Conservation (phyloP, 2,113 vertebrate genomes). For the Hippocampus barbouri region DNA sequence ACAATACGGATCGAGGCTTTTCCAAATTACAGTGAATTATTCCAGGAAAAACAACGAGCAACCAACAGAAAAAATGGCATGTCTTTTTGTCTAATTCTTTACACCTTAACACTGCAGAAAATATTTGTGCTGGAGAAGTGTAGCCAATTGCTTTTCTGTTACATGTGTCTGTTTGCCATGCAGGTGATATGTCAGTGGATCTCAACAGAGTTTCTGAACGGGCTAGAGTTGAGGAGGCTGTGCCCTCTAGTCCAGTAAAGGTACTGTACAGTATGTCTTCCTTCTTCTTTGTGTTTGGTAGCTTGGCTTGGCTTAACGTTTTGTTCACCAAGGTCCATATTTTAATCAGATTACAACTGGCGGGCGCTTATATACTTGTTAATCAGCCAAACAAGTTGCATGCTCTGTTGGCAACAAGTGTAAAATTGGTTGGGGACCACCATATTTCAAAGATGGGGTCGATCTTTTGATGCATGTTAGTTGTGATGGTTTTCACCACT, state of each 20-base stretch:
- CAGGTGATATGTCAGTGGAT: slow-evolving; percentile 60
- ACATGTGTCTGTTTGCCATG: slow-evolving; percentile 15
- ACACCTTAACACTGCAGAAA: not conserved
- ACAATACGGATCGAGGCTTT: no score
- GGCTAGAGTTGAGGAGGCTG: slow-evolving; percentile 59
- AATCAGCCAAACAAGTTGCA: no score
- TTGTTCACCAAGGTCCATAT: not conserved
- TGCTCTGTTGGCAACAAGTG: no score
- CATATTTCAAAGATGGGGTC: no score
- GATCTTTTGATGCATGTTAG: no score
- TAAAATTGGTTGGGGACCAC: no score
- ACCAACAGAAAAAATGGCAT: not conserved
- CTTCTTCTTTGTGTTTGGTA: not conserved
- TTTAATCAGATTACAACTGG: not conserved
- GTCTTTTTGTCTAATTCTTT: not conserved
- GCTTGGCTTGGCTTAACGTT: not conserved
- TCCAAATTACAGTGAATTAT: no score
- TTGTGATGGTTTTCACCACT: no score
- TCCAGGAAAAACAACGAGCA: not conserved
- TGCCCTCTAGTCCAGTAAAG: slow-evolving; percentile 44
- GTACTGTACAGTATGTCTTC: slow-evolving; percentile 18
- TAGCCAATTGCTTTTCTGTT: not conserved
- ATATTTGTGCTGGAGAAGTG: not conserved
- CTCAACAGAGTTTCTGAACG: slow-evolving; percentile 69
- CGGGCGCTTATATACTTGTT: not conserved